Conservation (phyloP, 2,113 vertebrate genomes). For the Microtus ochrogaster region DNA sequence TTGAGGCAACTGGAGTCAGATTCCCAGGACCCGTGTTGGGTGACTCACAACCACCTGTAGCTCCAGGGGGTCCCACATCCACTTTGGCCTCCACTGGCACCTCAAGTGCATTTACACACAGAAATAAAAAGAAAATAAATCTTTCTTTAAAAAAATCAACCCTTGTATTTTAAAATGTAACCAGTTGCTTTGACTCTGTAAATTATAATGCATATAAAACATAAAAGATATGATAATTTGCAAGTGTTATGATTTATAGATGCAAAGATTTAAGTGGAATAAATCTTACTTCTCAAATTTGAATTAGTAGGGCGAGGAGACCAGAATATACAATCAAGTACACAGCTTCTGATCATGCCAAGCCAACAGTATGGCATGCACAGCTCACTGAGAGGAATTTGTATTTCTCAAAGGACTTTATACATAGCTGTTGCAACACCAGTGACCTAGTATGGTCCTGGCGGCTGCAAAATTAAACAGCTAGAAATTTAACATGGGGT, state of each 20-base stretch:
- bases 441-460: background rate
- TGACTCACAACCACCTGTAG: background rate
- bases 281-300: background rate
- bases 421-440: background rate
- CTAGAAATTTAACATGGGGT: background rate
- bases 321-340: background rate
- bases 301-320: background rate
- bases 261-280: slow-evolving; percentile 10
- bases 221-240: background rate
- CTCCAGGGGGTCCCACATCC: background rate
- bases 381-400: background rate
- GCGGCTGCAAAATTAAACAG: background rate
- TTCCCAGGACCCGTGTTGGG: background rate
- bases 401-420: background rate
- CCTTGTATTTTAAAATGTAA: slow-evolving; percentile 4
- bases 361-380: background rate
- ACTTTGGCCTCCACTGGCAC: background rate
- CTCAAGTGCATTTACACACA: background rate
- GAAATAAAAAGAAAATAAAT: background rate
- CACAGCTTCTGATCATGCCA: background rate
- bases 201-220: slow-evolving; percentile 2
- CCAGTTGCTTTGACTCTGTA: background rate
- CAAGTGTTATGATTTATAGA: slow-evolving; percentile 37
- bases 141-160: background rate
- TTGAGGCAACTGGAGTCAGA: background rate